These are phyloP conservation scores for Nephrotoma guestfalica DNA, from an alignment of 2,888 invertebrate species.

Conservation along the genomic window DNA sequence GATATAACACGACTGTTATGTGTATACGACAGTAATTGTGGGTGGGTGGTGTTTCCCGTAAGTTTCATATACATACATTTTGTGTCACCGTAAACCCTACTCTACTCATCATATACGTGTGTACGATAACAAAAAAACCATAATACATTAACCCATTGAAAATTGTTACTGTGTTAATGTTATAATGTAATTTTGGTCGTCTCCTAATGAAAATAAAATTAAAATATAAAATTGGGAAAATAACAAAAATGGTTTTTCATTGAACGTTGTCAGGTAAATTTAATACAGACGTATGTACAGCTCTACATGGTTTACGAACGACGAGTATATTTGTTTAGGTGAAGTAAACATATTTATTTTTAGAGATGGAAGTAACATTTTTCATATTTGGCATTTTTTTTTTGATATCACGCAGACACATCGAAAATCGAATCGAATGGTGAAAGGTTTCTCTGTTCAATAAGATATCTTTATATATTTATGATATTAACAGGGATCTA, in stretches of 20 bases:
- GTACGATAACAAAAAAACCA: not conserved
- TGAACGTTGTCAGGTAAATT: not conserved
- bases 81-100: no score
- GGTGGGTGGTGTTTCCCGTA: not conserved
- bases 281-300: not conserved
- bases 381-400: not conserved
- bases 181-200: not conserved
- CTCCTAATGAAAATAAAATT: not conserved
- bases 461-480: not conserved
- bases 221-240: not conserved
- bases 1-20: not conserved
- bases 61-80: no score
- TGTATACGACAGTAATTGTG: not conserved
- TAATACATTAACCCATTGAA: not conserved
- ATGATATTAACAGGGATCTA: not conserved
- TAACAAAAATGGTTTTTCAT: not conserved
- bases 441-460: not conserved
- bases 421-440: not conserved
- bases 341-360: not conserved
- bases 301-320: not conserved
- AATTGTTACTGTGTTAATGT: not conserved
- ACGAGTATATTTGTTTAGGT: not conserved
- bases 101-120: not conserved
- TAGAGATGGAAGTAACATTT: not conserved
- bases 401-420: not conserved